phyloP scores from a whole-genome alignment of 2,797 vertebrate genomes.

The Bovichtus variegatus region DNA sequence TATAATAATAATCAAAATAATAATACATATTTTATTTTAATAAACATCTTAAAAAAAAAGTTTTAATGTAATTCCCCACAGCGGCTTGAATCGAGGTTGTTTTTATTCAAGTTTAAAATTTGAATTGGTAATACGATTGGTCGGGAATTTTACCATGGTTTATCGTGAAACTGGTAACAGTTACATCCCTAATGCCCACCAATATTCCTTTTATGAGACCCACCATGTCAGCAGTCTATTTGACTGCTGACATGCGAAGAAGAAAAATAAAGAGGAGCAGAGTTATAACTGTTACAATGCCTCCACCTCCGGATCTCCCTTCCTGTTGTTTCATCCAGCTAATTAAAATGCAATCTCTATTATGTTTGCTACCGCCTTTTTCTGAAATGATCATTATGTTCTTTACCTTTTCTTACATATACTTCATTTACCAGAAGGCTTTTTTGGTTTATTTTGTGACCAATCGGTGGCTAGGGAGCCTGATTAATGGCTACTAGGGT shows the following conservation, averaged over 20 bases:
- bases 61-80: too few relatives aligned
- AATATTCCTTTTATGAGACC: too few relatives aligned
- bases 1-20: too few relatives aligned
- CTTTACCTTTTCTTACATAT: not conserved
- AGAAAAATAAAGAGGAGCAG: not conserved
- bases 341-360: not conserved
- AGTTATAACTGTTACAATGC: not conserved
- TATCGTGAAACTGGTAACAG: too few relatives aligned
- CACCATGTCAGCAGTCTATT: not conserved
- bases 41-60: too few relatives aligned
- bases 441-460: conserved; percentile 20
- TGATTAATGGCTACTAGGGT: conserved; percentile 34
- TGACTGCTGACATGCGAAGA: not conserved
- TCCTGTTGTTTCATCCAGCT: not conserved
- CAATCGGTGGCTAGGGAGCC: conserved; percentile 22
- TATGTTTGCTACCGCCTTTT: not conserved
- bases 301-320: not conserved
- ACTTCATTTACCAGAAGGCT: conserved; percentile 20
- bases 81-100: too few relatives aligned
- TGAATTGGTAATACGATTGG: too few relatives aligned
- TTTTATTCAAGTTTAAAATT: too few relatives aligned
- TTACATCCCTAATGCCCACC: too few relatives aligned
- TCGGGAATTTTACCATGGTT: too few relatives aligned
- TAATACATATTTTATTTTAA: too few relatives aligned
- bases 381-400: not conserved